Base-by-base conservation (phyloP, 2,797 vertebrate species). In the Coregonus ussuriensis region DNA sequence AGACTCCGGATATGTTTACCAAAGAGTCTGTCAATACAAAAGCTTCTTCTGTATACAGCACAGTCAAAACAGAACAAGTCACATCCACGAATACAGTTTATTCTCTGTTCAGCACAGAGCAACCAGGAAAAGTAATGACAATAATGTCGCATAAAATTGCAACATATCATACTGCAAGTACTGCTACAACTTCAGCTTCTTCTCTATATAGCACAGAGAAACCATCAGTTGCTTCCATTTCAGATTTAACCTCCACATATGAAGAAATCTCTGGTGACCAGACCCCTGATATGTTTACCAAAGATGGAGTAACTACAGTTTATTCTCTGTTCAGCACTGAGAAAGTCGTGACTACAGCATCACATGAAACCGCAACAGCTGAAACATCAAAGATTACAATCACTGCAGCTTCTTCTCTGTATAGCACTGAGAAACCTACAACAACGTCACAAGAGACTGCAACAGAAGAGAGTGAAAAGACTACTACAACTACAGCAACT, bases 21-120 rank as follows among this genome's bases (percentile, higher is more conserved):
- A 47, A 81, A 0, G 5, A 77, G 70, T 5, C 66, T 47, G 41
- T 47, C 41, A 47, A 7, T 47, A 7, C 41, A 11, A 47, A 47
- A 9, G 0, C 3, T 0, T 9, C 9, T 47, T 47, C 41, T 41
- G 9, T 59, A 54, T 54, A 54, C 16, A 54, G 14, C 5, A 15
- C 53, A 15, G 3, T 5, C 16, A 54, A 54, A 54, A 5, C 13
- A 54, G 53, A 15, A 54, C 53, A 54, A 4, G 53, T 18, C 14
- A 76, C 65, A 21, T 52, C 62, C 14, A 33, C 25, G 21, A 41
- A 4, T 3, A 14, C 37, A 25, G 13, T 13, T 4, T 59, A 75
- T n/a, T 52, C 54, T 15, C 33, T 76, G 54, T 76, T 65, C 71
- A 77, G n/a, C 21, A 77, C 15, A 15, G 52, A 53, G 52, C 13